Evolutionary conservation across 2,797 vertebrate genomes (phyloP).

Genomic region (Lepus townsendii): DNA sequence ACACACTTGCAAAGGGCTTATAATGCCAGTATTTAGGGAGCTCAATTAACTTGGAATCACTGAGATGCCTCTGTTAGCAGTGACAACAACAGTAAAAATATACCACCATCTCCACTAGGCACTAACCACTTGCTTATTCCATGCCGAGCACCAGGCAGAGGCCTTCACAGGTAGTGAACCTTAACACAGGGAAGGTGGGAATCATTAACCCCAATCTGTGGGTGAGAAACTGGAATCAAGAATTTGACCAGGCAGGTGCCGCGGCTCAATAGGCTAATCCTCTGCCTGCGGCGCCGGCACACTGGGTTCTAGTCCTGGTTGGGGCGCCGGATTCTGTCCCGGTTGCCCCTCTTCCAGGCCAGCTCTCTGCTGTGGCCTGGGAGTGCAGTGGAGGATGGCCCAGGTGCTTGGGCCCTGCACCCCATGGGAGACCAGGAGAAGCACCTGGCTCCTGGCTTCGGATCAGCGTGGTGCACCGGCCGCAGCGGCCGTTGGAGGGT

Average conservation of each 20-base stretch:
- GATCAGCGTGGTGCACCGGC: too few species aligned
- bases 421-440: too few species aligned
- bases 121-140: neutral
- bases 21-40: neutral
- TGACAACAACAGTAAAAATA: neutral
- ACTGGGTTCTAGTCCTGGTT: too few species aligned
- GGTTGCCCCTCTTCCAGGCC: too few species aligned
- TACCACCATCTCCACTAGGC: neutral
- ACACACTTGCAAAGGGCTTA: neutral
- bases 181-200: neutral
- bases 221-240: neutral
- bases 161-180: neutral
- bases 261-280: too few species aligned
- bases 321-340: too few species aligned
- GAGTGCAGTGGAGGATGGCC: too few species aligned
- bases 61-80: slow-evolving; percentile 3
- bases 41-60: neutral
- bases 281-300: too few species aligned
- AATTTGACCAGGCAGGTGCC: neutral
- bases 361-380: too few species aligned
- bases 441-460: too few species aligned
- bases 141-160: neutral
- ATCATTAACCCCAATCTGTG: neutral
- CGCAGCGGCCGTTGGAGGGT: too few species aligned
- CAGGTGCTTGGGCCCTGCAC: too few species aligned